Conservation (phyloP, 2,797 vertebrate species). For the Pyrocephalus nanus region DNA sequence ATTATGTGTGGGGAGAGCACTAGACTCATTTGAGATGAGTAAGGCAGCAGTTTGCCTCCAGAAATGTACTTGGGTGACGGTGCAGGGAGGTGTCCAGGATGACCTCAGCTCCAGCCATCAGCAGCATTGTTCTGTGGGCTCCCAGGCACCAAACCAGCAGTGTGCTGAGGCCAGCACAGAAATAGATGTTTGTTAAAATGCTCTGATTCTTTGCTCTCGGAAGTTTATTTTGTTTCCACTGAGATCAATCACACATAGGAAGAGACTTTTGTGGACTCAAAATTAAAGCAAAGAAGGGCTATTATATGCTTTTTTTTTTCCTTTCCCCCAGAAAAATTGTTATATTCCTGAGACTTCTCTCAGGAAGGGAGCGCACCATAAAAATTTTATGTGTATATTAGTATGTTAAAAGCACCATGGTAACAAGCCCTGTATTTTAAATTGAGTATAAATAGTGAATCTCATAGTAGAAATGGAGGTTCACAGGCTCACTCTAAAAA, state of each 20-base stretch:
- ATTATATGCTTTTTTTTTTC: background rate
- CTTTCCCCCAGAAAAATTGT: background rate
- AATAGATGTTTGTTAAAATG: background rate
- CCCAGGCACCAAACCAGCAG: background rate
- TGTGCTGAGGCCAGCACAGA: background rate
- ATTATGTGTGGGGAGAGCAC: rapidly evolving
- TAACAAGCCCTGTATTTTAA: slow-evolving; percentile 35
- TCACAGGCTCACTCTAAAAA: background rate
- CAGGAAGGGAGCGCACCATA: background rate
- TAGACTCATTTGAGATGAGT: background rate
- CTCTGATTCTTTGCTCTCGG: background rate
- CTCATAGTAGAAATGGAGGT: background rate
- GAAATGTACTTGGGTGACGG: rapidly evolving
- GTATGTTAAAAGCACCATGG: slow-evolving; percentile 26
- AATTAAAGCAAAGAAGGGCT: background rate
- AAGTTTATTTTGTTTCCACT: background rate
- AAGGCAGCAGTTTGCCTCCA: background rate
- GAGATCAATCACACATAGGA: background rate
- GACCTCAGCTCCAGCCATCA: background rate
- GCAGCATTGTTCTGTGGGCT: background rate
- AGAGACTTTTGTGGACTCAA: background rate
- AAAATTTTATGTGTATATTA: slow-evolving; percentile 26
- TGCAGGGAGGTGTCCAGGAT: background rate
- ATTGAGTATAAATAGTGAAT: slow-evolving; percentile 23
- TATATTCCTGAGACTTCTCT: slow-evolving; percentile 28